phyloP scores from a whole-genome alignment of 2,797 vertebrate species.

The Cetoscarus ocellatus region DNA sequence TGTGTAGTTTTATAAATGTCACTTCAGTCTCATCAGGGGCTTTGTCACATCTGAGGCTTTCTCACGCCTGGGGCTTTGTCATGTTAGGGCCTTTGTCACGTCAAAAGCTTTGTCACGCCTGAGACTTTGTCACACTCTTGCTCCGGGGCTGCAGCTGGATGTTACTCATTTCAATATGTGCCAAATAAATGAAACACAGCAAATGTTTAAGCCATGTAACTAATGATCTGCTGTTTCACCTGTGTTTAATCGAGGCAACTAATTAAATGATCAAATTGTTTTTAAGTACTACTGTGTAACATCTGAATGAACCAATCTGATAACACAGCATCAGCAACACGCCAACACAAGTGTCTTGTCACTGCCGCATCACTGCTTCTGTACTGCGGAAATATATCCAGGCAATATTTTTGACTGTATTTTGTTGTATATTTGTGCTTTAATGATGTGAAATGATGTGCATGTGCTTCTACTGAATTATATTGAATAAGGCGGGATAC shows the following conservation, averaged over 20 bases:
- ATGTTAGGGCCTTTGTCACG: no score
- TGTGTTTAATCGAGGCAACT: slow-evolving; percentile 50
- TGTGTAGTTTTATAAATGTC: no score
- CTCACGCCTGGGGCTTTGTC: no score
- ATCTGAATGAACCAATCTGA: slow-evolving; percentile 47
- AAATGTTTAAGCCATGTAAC: slow-evolving; percentile 65
- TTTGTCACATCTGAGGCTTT: no score
- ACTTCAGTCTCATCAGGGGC: no score
- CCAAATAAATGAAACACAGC: slow-evolving; percentile 68
- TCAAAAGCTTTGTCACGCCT: no score
- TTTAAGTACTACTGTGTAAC: slow-evolving; percentile 62
- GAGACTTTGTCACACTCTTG: no score
- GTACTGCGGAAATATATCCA: slow-evolving; percentile 20
- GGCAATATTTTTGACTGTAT: slow-evolving; percentile 33
- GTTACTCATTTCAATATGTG: slow-evolving; percentile 49
- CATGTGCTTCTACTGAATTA: slow-evolving; percentile 65
- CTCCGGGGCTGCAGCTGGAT: no score
- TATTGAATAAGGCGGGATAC: slow-evolving; percentile 37
- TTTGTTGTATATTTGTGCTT: slow-evolving; percentile 47
- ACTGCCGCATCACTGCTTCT: slow-evolving; percentile 54
- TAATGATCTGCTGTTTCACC: slow-evolving; percentile 52
- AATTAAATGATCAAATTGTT: slow-evolving; percentile 54
- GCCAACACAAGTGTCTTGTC: slow-evolving; percentile 36
- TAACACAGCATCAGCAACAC: slow-evolving; percentile 42
- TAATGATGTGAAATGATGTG: slow-evolving; percentile 60